Conservation (phyloP, 2,888 invertebrate genomes). For the Lacanobia wlatinum region DNA sequence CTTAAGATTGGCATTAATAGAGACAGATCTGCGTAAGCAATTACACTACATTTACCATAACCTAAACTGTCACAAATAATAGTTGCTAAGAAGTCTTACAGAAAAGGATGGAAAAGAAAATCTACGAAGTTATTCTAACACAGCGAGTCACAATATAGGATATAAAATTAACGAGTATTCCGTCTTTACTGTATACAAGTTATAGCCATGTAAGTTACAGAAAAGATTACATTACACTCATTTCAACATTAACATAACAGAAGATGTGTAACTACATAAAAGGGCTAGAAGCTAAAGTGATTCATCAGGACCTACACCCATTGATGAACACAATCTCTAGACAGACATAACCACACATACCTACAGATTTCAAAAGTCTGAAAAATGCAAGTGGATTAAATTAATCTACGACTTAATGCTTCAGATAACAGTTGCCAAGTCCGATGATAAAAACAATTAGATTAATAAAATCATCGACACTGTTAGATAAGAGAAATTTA, state of each 20-base stretch:
- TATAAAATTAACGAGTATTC: too few species aligned
- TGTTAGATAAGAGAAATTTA: conserved; percentile 9
- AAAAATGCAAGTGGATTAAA: conserved; percentile 15
- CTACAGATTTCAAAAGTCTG: not conserved
- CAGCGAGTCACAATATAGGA: not conserved
- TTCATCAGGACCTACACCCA: conserved; percentile 13
- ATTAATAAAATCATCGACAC: conserved; percentile 26
- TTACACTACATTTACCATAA: not conserved
- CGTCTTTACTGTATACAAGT: too few species aligned
- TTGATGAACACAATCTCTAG: not conserved
- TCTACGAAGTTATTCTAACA: not conserved
- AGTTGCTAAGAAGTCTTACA: not conserved
- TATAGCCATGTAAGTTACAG: too few species aligned
- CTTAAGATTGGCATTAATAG: not conserved
- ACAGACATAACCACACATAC: not conserved
- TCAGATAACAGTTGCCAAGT: conserved; percentile 41
- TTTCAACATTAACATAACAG: not conserved
- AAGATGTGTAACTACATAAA: not conserved
- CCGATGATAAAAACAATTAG: conserved; percentile 21
- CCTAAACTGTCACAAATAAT: not conserved
- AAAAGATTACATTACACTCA: too few species aligned
- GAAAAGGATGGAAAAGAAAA: not conserved
- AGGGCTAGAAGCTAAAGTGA: not conserved
- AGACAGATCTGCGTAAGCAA: not conserved
- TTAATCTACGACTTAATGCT: not conserved